Evolutionary conservation across 2,888 invertebrate genomes (phyloP), one percentile per base, ranked within the genome.

Genomic region (Trissolcus japonicus): DNA sequence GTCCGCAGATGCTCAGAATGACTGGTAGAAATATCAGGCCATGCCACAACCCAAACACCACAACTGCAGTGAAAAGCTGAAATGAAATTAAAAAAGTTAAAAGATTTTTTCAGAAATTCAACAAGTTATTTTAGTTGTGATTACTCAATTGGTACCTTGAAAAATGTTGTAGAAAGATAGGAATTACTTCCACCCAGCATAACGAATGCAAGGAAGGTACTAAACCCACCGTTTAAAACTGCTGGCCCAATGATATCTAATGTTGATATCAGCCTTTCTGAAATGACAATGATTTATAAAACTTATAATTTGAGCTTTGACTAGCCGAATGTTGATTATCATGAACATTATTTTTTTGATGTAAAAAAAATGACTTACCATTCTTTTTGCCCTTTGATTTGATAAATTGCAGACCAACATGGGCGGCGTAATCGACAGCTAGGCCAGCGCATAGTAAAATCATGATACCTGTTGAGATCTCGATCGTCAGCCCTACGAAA

Each of bases 391-490:
- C 90, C 6, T 80, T 82, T n/a, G 88, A 82, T 7, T 89, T 87
- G 80, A 89, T 89, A 75, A 91, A 91, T 59, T 89, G 89, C 74
- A 91, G 86, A n/a, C 90, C 91, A 50, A 91, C 85, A 81, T 91
- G 91, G 0, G 90, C 90, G 0, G 91, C 90, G 79, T 91, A 91
- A 85, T 91, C 91, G 1, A 91, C 90, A 29, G 91, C 90, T 25
- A 91, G 83, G 43, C 91, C 91, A 43, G 90, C 90, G 75, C 90
- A 90, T 35, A 91, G 83, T 46, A 91, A 86, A 17, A 91, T 83
- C 77, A 90, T 89, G 55, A 91, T 89, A 67, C 90, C 89, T 9
- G 91, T 89, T 1, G 90, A 90, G 62, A 90, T 90, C 82, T 91
- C 91, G 55, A 91, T 87, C 29, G 90, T 89, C 54, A 91, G 83